A percentile compares a stretch with the other conserved stretches of the same genome.
Evolutionary conservation across 2,113 vertebrate species (phyloP).

Genomic region (Apus apus): DNA sequence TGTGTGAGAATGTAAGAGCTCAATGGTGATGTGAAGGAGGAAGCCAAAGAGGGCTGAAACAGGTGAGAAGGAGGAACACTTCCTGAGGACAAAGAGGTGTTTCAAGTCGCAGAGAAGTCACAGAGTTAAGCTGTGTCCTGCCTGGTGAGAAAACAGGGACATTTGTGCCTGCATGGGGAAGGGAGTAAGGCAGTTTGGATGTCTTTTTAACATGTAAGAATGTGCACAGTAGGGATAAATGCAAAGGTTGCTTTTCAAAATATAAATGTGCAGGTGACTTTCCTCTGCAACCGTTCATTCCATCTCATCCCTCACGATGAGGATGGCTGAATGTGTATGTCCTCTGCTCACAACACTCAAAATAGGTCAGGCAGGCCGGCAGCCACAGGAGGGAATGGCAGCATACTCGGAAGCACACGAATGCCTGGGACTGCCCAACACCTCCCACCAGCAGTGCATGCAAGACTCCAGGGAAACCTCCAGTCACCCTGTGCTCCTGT

Average conservation of each 20-base stretch:
- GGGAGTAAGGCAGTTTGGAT: background rate
- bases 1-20: background rate
- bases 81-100: background rate
- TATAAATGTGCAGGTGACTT: background rate
- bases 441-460: background rate
- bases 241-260: background rate
- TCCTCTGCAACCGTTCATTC: background rate
- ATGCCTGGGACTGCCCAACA: background rate
- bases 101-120: background rate
- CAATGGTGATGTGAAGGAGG: background rate
- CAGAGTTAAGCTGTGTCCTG: background rate
- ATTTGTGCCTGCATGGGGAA: background rate
- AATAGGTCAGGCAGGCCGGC: background rate
- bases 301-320: rapidly evolving
- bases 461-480: background rate
- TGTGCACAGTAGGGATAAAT: background rate
- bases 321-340: background rate
- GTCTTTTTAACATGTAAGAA: background rate
- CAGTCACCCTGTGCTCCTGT: background rate
- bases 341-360: background rate
- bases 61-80: rapidly evolving
- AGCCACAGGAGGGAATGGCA: background rate
- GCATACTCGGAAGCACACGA: background rate
- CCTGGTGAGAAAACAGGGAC: background rate
- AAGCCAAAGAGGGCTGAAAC: background rate